Evolutionary conservation across 2,113 vertebrate species (phyloP).

Genomic region (Engystomops pustulosus): DNA sequence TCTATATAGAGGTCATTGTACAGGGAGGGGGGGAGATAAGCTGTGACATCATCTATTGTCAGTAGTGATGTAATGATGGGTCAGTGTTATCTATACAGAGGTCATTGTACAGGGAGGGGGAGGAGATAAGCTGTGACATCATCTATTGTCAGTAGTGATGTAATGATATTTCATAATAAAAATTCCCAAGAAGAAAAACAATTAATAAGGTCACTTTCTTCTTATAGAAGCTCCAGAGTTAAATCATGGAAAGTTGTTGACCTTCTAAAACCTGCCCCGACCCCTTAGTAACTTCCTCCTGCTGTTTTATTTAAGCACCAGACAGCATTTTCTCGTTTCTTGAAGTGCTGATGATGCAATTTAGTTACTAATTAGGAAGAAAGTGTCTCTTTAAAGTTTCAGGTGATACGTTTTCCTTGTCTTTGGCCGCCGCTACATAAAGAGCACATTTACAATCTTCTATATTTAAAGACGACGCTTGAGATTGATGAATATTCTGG

Average conservation of each 20-base stretch:
- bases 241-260: background rate
- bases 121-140: too few relatives aligned
- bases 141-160: too few relatives aligned
- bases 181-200: too few relatives aligned
- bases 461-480: conserved; percentile 47
- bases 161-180: too few relatives aligned
- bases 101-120: too few relatives aligned
- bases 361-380: background rate
- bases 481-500: conserved; percentile 43
- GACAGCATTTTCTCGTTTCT: background rate
- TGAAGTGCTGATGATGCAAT: conserved; percentile 1
- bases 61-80: too few relatives aligned
- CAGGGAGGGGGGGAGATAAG: too few relatives aligned
- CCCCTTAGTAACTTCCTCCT: background rate
- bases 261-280: background rate
- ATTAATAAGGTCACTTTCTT: background rate
- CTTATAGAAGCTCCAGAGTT: background rate
- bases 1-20: too few relatives aligned
- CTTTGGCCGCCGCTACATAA: conserved; percentile 2
- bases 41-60: too few relatives aligned
- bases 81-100: too few relatives aligned
- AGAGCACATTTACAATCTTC: conserved; percentile 26
- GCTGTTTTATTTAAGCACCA: conserved; percentile 11
- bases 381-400: conserved; percentile 6
- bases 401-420: background rate